phyloP scores from a whole-genome alignment of 2,113 vertebrate genomes.

The Deroptyus accipitrinus region DNA sequence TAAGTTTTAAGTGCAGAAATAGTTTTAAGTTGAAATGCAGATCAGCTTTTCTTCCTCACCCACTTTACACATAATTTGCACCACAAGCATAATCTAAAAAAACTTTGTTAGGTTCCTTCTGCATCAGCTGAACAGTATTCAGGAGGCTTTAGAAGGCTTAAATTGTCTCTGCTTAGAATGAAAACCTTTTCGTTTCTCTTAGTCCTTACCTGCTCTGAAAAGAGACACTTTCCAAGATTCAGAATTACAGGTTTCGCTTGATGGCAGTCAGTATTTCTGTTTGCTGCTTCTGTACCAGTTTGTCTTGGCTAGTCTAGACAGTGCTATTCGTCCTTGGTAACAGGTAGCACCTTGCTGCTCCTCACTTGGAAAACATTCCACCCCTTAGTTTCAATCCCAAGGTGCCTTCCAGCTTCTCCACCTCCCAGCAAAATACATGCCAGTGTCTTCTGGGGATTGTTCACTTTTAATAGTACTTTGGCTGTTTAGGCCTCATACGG shows the following conservation, averaged over 20 bases:
- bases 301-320: background rate
- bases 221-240: background rate
- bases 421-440: background rate
- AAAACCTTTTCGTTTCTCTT: background rate
- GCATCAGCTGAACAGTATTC: background rate
- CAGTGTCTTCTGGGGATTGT: background rate
- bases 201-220: background rate
- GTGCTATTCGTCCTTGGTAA: background rate
- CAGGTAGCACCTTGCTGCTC: background rate
- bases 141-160: background rate
- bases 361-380: background rate
- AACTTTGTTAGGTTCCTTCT: conserved; percentile 15
- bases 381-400: background rate
- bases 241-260: background rate
- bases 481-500: background rate
- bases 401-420: background rate
- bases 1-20: background rate
- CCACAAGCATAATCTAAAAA: conserved; percentile 27
- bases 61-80: conserved; percentile 47
- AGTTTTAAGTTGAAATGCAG: conserved; percentile 37
- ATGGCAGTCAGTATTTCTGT: background rate
- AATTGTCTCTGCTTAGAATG: background rate
- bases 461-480: background rate
- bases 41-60: conserved; percentile 10
- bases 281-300: background rate